These are phyloP conservation scores for Embiotoca jacksoni DNA, from an alignment of 2,113 vertebrate genomes.

Conservation along the genomic window DNA sequence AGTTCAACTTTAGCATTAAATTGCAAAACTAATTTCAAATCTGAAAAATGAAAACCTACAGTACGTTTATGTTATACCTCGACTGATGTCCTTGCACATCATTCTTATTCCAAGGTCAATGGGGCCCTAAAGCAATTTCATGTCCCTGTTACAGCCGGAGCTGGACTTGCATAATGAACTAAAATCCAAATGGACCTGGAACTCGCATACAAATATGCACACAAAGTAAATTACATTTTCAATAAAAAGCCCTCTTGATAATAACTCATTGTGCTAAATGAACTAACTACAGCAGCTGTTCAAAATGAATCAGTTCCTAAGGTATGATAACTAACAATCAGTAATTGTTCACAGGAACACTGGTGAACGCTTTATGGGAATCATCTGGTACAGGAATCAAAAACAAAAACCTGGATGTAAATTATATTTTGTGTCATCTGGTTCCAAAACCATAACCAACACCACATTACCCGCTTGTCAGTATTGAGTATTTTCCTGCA, in stretches of 20 bases:
- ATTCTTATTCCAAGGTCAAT: slow-evolving; percentile 47
- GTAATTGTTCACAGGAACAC: slow-evolving; percentile 52
- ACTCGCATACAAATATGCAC: slow-evolving; percentile 8
- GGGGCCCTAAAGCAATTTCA: slow-evolving; percentile 50
- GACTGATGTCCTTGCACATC: slow-evolving; percentile 32
- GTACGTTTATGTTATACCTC: slow-evolving; percentile 7
- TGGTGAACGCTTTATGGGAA: slow-evolving; percentile 50
- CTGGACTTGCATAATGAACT: slow-evolving; percentile 20
- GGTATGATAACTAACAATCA: slow-evolving; percentile 53
- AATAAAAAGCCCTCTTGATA: slow-evolving; percentile 28
- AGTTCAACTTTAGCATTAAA: slow-evolving; percentile 33
- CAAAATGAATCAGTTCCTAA: slow-evolving; percentile 43
- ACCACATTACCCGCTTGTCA: slow-evolving; percentile 40
- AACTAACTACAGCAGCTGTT: slow-evolving; percentile 51
- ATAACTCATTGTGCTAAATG: slow-evolving; percentile 21
- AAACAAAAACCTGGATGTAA: slow-evolving; percentile 22
- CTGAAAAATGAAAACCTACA: slow-evolving; percentile 18
- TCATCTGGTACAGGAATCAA: slow-evolving; percentile 41
- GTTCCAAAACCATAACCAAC: slow-evolving; percentile 51
- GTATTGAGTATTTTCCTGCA: slow-evolving; percentile 21
- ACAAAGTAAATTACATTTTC: neutral
- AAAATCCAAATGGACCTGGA: slow-evolving; percentile 5
- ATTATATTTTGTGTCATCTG: slow-evolving; percentile 48
- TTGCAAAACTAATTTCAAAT: slow-evolving; percentile 24
- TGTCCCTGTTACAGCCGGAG: slow-evolving; percentile 24